Evolutionary conservation across 1,140 invertebrate genomes (phyloP), one percentile per base, ranked within the genome.

Genomic region (Zophobas morio): DNA sequence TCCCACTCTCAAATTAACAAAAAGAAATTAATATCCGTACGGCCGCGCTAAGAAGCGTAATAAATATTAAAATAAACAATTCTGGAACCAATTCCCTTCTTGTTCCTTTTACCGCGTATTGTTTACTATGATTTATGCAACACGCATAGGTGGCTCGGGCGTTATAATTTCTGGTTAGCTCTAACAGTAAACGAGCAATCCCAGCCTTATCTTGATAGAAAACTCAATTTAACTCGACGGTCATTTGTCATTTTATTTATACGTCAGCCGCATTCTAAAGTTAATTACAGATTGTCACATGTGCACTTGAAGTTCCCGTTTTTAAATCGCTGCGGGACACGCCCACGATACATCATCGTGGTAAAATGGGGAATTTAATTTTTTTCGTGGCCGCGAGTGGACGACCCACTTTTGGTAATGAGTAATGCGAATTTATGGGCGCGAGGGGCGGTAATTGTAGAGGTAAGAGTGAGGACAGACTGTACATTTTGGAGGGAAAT

Each of bases 201-300:
- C n/a, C n/a, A 63, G 47, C 36, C 73, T 75, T 75, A 75, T 75
- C 73, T 75, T 32, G 73, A 75, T 75, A 47, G 53, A 75, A 75
- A 60, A 63, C 54, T 60, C 73, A 75, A 60, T 75, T 75, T 75
- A 36, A 42, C 56, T 49, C 39, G n/a, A 60, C 73, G 63, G 47
- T 53, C 49, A 75, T 75, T 75, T 75, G 73, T 75, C 73, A 75
- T 75, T 75, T 75, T 66, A 66, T 42, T 66, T 56, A 36, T 57
- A 57, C 72, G 72, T 74, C 72, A 74, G 33, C 49, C 72, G 36
- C 49, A 57, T 74, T 75, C 56, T 60, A 57, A 57, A 75, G 53
- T 63, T 75, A 75, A 75, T 75, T 75, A 49, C 73, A 60, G 72
- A 46, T 57, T 57, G 53, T 74, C 53, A 46, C 72, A 57, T 74